Conservation (phyloP, 2,888 invertebrate genomes). For the Drosophila niveifrons region DNA sequence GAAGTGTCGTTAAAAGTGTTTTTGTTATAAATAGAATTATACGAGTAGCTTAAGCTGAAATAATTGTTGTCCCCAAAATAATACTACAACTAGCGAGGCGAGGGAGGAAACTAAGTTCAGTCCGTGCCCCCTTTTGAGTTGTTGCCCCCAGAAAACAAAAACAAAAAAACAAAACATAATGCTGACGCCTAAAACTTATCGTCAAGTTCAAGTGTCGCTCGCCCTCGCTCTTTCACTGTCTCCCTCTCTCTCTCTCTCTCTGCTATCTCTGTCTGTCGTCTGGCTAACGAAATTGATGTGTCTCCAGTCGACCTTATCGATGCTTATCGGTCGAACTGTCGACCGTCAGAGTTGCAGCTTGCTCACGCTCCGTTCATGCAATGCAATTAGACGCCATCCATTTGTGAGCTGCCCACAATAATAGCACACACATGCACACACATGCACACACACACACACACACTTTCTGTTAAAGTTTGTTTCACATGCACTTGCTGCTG, state of each 20-base stretch:
- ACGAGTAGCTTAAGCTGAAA: background rate
- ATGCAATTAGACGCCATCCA: conserved; percentile 61
- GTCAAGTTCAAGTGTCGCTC: conserved; percentile 47
- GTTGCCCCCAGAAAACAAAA: too few species aligned
- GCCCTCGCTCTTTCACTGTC: background rate
- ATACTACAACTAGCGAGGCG: too few species aligned
- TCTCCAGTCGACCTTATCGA: conserved; percentile 65
- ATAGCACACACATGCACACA: conserved; percentile 15
- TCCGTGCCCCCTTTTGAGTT: too few species aligned
- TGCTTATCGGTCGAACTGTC: conserved; percentile 57
- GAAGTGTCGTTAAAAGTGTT: conserved; percentile 39
- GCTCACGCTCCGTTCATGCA: conserved; percentile 32
- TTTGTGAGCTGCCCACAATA: conserved; percentile 49
- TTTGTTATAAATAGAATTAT: conserved; percentile 1
- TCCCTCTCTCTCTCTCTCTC: background rate
- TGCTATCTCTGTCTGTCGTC: background rate
- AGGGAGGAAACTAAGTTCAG: too few species aligned
- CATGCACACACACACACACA: background rate
- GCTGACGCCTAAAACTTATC: conserved; percentile 44
- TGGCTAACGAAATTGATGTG: conserved; percentile 50
- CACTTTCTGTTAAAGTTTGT: conserved; percentile 42
- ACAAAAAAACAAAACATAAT: too few species aligned
- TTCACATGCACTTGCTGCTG: conserved; percentile 77
- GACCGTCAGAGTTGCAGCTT: conserved; percentile 24
- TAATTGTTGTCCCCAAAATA: too few species aligned